Percentiles rank a stretch among this genome's conserved stretches.
phyloP scores from a whole-genome alignment of 1,140 invertebrate species.

The Aphaenogaster rudis region DNA sequence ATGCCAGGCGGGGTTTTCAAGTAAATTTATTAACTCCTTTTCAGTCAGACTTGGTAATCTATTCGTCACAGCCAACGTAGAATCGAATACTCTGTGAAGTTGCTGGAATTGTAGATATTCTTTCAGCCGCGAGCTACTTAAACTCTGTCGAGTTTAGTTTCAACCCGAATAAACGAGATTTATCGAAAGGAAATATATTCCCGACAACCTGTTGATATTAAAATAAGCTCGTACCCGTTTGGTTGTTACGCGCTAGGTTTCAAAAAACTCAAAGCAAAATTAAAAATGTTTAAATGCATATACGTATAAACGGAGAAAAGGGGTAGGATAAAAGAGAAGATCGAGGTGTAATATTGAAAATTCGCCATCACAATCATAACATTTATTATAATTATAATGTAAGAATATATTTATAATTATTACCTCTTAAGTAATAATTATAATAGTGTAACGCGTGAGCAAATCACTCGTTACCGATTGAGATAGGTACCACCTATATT shows the following conservation, averaged over 20 bases:
- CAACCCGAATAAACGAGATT: too few species aligned
- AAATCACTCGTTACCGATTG: constrained; percentile 50
- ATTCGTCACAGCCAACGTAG: too few species aligned
- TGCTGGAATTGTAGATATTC: too few species aligned
- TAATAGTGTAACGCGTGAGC: constrained; percentile 61
- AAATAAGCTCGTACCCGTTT: too few species aligned
- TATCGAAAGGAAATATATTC: too few species aligned
- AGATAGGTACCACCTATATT: constrained; percentile 51
- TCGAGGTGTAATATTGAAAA: constrained; percentile 41
- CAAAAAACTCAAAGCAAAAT: too few species aligned
- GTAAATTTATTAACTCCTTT: constrained; percentile 63
- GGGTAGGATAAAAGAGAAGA: neutral
- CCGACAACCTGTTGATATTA: too few species aligned
- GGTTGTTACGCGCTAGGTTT: too few species aligned
- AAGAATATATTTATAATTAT: constrained; percentile 82
- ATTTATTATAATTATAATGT: constrained; percentile 82
- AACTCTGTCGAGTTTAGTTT: too few species aligned
- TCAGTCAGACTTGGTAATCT: neutral
- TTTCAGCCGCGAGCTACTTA: too few species aligned
- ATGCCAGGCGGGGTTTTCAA: constrained; percentile 76
- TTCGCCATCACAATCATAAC: constrained; percentile 76
- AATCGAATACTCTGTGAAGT: too few species aligned
- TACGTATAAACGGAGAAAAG: neutral
- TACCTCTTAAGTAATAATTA: constrained; percentile 64
- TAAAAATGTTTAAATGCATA: too few species aligned